Conservation (phyloP, 2,113 vertebrate genomes). For the Sigmodon hispidus region DNA sequence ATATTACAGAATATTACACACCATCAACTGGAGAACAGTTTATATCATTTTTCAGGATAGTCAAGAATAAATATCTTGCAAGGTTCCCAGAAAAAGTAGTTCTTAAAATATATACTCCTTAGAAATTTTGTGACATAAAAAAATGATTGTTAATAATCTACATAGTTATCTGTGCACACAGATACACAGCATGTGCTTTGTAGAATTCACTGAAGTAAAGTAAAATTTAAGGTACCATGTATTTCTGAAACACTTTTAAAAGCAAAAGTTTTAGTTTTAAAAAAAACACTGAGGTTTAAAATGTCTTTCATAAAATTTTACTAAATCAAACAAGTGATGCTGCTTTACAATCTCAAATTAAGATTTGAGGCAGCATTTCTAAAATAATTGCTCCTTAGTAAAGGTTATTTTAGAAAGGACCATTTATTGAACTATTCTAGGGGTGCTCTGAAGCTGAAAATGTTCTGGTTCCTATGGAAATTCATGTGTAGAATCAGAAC, state of each 20-base stretch:
- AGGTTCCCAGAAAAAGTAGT: not conserved
- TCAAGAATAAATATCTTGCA: conserved; percentile 29
- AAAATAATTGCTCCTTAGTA: conserved; percentile 63
- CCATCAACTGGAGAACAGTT: conserved; percentile 1
- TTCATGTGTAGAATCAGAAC: conserved; percentile 58
- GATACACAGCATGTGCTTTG: not conserved
- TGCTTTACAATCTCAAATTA: conserved; percentile 58
- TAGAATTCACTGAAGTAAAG: conserved; percentile 40
- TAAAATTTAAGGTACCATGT: conserved; percentile 55
- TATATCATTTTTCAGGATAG: conserved; percentile 45
- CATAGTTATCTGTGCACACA: not conserved
- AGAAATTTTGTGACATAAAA: not conserved
- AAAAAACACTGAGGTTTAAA: not conserved
- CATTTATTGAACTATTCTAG: not conserved
- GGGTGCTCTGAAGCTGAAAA: conserved; percentile 45
- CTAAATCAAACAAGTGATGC: conserved; percentile 23
- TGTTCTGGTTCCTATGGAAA: conserved; percentile 67
- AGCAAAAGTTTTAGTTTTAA: conserved; percentile 16
- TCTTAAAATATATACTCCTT: conserved; percentile 34
- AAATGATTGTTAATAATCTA: not conserved
- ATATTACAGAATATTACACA: not conserved
- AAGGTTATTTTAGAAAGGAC: conserved; percentile 58
- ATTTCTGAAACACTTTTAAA: conserved; percentile 53
- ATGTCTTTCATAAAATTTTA: not conserved
- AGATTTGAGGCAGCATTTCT: conserved; percentile 38